Evolutionary conservation across 92 coral and sea anemone species (phyloP).

Genomic region (Epizoanthus scotinus): DNA sequence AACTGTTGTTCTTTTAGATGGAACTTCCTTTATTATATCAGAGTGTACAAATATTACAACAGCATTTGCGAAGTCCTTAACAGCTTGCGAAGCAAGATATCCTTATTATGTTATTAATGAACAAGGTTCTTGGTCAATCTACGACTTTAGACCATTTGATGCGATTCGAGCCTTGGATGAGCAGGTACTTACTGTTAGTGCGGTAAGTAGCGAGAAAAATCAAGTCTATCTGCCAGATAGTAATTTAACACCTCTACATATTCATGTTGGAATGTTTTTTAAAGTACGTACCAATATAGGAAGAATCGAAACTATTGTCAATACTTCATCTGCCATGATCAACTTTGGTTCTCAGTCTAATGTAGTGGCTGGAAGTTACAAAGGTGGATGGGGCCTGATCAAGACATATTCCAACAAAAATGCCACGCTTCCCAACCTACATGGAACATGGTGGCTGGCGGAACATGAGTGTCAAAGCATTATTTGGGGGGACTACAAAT

Average conservation of each 20-base stretch:
- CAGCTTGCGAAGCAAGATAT: slow-evolving; percentile 29
- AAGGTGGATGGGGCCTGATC: slow-evolving; percentile 66
- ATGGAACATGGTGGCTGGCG: slow-evolving; percentile 84
- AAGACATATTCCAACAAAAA: slow-evolving; percentile 28
- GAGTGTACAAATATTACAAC: slow-evolving; percentile 50
- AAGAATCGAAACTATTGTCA: slow-evolving; percentile 41
- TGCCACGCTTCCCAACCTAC: slow-evolving; percentile 27
- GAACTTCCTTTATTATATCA: slow-evolving; percentile 62
- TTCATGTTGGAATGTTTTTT: slow-evolving; percentile 52
- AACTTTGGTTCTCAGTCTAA: slow-evolving; percentile 31
- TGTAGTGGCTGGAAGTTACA: slow-evolving; percentile 44
- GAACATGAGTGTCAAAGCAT: slow-evolving; percentile 81
- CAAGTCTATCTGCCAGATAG: slow-evolving; percentile 27
- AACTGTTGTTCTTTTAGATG: slow-evolving; percentile 72
- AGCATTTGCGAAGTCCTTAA: slow-evolving; percentile 53
- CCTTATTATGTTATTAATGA: slow-evolving; percentile 49
- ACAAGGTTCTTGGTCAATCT: slow-evolving; percentile 70
- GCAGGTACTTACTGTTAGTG: slow-evolving; percentile 33
- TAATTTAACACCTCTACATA: slow-evolving; percentile 44
- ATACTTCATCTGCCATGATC: slow-evolving; percentile 18
- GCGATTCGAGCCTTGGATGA: slow-evolving; percentile 35
- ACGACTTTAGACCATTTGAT: slow-evolving; percentile 74
- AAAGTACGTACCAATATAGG: slow-evolving; percentile 49
- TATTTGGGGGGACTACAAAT: slow-evolving; percentile 58
- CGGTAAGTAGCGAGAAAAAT: slow-evolving; percentile 9